Conservation (phyloP, 2,888 invertebrate genomes). For the Drosophila neonasuta region DNA sequence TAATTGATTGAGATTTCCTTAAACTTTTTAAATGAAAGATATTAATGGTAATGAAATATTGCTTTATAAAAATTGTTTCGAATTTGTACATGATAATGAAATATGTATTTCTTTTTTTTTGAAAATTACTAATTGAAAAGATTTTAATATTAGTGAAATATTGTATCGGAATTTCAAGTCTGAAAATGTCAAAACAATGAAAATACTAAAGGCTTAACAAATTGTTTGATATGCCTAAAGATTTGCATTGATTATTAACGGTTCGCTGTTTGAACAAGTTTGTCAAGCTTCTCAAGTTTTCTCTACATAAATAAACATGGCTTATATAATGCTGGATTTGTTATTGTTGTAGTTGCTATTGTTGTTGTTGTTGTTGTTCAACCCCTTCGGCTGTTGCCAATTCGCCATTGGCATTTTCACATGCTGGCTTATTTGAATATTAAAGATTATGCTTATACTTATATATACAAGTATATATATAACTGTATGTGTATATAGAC, state of each 20-base stretch:
- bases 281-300: constrained; percentile 36
- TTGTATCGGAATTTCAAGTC: not conserved
- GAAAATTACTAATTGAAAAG: not conserved
- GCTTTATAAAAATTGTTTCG: no score
- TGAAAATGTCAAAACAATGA: not conserved
- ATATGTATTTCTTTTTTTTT: no score
- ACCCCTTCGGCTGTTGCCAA: constrained; percentile 27
- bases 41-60: no score
- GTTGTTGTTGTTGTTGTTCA: not conserved
- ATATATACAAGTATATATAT: constrained; percentile 7
- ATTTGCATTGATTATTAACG: constrained; percentile 36
- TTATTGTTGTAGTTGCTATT: not conserved
- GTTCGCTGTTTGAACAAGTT: constrained; percentile 43
- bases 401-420: constrained; percentile 28
- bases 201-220: not conserved
- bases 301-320: constrained; percentile 37
- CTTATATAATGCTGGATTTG: constrained; percentile 15
- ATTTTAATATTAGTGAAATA: not conserved
- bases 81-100: no score
- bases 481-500: constrained; percentile 1
- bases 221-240: not conserved
- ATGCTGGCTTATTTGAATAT: constrained; percentile 67
- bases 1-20: no score
- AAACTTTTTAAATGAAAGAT: no score
- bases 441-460: constrained; percentile 54